Evolutionary conservation across 2,797 vertebrate genomes (phyloP).

Genomic region (Tapirus indicus): DNA sequence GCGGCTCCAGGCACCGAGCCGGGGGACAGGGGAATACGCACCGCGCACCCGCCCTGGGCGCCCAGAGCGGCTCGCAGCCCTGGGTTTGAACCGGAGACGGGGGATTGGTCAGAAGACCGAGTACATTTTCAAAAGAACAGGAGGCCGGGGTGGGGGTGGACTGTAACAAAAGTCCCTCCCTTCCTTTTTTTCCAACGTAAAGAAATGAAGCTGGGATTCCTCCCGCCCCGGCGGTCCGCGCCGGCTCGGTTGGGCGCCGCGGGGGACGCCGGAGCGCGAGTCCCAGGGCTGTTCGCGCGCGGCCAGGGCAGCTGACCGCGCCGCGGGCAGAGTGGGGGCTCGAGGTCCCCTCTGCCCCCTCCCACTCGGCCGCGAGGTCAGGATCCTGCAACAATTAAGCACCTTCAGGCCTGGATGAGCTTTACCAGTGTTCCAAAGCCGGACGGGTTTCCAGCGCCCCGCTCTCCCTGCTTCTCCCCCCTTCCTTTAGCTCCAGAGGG

Average conservation of each 20-base stretch:
- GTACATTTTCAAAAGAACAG: not conserved
- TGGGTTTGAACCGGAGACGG: not conserved
- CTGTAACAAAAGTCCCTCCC: not conserved
- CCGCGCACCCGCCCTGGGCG: not conserved
- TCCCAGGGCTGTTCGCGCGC: no score
- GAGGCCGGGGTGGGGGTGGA: not conserved
- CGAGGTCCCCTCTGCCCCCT: conserved; percentile 46
- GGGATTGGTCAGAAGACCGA: not conserved
- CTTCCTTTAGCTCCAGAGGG: not conserved
- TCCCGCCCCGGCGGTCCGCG: no score
- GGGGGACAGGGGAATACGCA: not conserved
- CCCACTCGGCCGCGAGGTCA: conserved; percentile 43
- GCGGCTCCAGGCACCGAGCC: not conserved
- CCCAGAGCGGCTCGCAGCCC: not conserved
- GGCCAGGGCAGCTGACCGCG: conserved; percentile 47
- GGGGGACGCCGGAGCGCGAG: no score
- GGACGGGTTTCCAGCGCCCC: not conserved
- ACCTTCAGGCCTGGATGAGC: not conserved
- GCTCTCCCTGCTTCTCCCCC: not conserved
- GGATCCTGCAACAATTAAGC: conserved; percentile 68
- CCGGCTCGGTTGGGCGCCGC: no score
- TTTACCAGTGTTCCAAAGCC: not conserved
- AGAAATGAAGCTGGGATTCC: not conserved
- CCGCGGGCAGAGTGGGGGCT: conserved; percentile 41
- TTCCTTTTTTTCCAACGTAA: not conserved